Conservation (phyloP, 2,113 vertebrate genomes). For the human region GRCh38 chr13:37966501-37967000, state of each 20-base stretch:
- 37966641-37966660: background rate
- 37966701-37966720: background rate
- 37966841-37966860: background rate
- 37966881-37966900: background rate
- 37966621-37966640: background rate
- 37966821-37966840: background rate
- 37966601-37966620: background rate
- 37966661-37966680: background rate
- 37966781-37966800: background rate
- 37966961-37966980: background rate
- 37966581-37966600: background rate
- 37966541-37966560: background rate
- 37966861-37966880: background rate
- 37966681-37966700: background rate
- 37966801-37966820: background rate
- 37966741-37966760: background rate
- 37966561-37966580: too few relatives aligned
- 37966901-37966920: too few relatives aligned
- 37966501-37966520: background rate
- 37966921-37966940: fast-evolving
- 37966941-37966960: background rate
- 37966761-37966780: background rate
- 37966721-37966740: background rate
- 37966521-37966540: background rate
- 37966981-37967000: background rate